Percentiles rank a stretch among this genome's conserved stretches.
These are phyloP conservation scores for Argopecten irradians DNA, from an alignment of 1,140 invertebrate species.

Conservation along the genomic window DNA sequence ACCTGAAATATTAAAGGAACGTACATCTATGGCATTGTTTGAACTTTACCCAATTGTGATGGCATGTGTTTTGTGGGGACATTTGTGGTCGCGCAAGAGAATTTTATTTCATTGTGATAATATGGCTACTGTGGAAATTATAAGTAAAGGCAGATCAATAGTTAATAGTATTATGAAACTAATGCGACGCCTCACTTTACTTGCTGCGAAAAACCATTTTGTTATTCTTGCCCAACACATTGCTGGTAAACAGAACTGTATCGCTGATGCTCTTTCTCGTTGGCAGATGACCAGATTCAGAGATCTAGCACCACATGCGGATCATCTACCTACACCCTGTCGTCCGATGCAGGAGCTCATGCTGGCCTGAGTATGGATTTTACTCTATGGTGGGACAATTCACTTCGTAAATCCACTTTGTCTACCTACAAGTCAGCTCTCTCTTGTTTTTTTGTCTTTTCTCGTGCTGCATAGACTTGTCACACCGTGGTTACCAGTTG, in stretches of 20 bases:
- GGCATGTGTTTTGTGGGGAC: conserved; percentile 49
- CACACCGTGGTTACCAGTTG: not conserved
- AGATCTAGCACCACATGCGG: conserved; percentile 13
- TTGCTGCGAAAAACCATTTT: not conserved
- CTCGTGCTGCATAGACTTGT: not conserved
- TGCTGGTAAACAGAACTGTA: not conserved
- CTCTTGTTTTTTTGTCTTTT: not conserved
- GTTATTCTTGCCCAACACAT: conserved; percentile 33
- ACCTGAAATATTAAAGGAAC: not conserved
- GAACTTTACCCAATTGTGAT: not conserved
- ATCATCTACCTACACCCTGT: not conserved
- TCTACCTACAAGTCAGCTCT: conserved; percentile 28
- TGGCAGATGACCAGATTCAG: conserved; percentile 34
- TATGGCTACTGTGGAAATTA: conserved; percentile 36
- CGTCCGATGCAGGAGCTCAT: not conserved
- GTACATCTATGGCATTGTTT: conserved; percentile 4
- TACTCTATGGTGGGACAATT: conserved; percentile 32
- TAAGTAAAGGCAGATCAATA: conserved; percentile 35
- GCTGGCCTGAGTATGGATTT: not conserved
- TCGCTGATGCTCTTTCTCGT: conserved; percentile 34
- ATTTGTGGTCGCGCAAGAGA: conserved; percentile 24
- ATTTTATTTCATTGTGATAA: conserved; percentile 46
- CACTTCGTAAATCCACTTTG: not conserved
- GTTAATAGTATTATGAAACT: conserved; percentile 16
- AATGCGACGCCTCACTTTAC: conserved; percentile 8